Conservation (phyloP, 2,888 invertebrate species). For the Ectropis crepuscularia region DNA sequence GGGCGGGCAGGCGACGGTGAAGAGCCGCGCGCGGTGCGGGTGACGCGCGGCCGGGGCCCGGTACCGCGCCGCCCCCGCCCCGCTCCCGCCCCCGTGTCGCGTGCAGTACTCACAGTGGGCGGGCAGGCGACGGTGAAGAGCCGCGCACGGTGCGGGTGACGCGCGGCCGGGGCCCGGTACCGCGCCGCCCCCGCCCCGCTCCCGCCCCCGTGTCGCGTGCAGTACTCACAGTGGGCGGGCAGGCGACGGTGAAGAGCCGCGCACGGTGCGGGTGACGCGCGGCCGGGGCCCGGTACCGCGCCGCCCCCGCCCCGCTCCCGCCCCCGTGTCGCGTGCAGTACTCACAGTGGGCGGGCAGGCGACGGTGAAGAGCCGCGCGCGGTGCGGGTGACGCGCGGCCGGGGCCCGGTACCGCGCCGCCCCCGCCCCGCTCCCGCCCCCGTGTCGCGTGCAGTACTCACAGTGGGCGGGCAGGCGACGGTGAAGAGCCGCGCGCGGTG, state of each 20-base stretch:
- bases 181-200: slow-evolving; percentile 88
- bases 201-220: slow-evolving; percentile 88
- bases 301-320: slow-evolving; percentile 83
- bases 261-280: slow-evolving; percentile 92
- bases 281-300: slow-evolving; percentile 89
- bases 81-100: not conserved
- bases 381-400: no score
- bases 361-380: no score
- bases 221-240: slow-evolving; percentile 95
- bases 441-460: no score
- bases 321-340: no score
- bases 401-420: no score
- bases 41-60: slow-evolving; percentile 88
- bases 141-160: slow-evolving; percentile 93
- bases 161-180: slow-evolving; percentile 87
- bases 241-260: slow-evolving; percentile 93
- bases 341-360: no score
- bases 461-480: no score
- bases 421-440: slow-evolving; percentile 90
- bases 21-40: slow-evolving; percentile 94
- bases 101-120: slow-evolving; percentile 86
- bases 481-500: no score
- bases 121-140: slow-evolving; percentile 95
- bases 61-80: slow-evolving; percentile 89
- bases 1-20: slow-evolving; percentile 95